Evolutionary conservation across 1,140 invertebrate genomes (phyloP).

Genomic region (Scaptomyza graminum): DNA sequence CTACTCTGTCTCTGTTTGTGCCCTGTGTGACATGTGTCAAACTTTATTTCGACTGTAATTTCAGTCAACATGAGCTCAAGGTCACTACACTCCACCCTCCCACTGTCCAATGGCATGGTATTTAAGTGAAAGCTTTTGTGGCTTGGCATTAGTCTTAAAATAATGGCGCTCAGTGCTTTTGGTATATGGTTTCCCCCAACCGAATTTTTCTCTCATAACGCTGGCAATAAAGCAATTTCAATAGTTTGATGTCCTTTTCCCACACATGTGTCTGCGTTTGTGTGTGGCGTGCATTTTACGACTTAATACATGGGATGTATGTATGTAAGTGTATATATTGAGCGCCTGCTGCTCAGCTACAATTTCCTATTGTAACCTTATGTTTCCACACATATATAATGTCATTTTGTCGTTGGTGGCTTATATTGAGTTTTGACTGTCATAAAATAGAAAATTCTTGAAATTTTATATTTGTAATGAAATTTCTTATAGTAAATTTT

Average conservation of each 20-base stretch:
- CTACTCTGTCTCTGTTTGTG: not conserved
- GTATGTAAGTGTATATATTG: conserved; percentile 20
- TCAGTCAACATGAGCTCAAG: conserved; percentile 39
- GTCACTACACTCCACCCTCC: conserved; percentile 30
- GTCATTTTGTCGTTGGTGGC: conserved; percentile 3
- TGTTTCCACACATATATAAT: conserved; percentile 7
- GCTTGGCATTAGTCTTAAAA: conserved; percentile 70
- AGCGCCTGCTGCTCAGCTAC: conserved; percentile 52
- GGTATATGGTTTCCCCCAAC: conserved; percentile 30
- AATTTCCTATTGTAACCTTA: conserved; percentile 27
- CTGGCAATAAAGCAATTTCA: conserved; percentile 46
- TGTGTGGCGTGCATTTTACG: conserved; percentile 63
- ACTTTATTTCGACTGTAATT: conserved; percentile 55
- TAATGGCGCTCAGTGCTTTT: conserved; percentile 50
- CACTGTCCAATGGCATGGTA: not conserved
- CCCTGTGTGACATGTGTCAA: conserved; percentile 70
- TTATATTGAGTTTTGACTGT: conserved; percentile 7
- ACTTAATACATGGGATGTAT: conserved; percentile 43
- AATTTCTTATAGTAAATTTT: too few species aligned
- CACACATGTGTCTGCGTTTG: conserved; percentile 12
- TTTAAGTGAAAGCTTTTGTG: conserved; percentile 36
- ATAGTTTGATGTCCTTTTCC: conserved; percentile 60
- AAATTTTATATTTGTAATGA: not conserved
- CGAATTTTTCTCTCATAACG: conserved; percentile 9
- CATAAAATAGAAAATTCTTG: too few species aligned